These are phyloP conservation scores for Gila robusta DNA, from an alignment of 2,797 vertebrate genomes.

Conservation along the genomic window DNA sequence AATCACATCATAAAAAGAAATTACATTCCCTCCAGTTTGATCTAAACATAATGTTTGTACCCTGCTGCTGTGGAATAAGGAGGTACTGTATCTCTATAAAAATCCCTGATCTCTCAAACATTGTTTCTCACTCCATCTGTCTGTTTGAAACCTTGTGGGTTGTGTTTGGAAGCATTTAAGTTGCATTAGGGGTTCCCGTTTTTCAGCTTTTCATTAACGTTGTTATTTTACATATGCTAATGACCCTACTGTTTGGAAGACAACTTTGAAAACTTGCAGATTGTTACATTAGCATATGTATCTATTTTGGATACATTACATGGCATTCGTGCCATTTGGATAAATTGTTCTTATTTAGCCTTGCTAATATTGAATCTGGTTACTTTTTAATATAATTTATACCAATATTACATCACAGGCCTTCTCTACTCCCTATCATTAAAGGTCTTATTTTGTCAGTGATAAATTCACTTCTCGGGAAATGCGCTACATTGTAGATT, in stretches of 20 bases:
- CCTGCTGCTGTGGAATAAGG: not conserved
- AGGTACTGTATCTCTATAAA: not conserved
- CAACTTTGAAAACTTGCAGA: constrained; percentile 18
- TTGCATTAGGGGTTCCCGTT: not conserved
- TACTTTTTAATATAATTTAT: not conserved
- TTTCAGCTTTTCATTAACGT: constrained; percentile 26
- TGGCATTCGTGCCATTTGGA: not conserved
- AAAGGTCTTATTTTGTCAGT: constrained; percentile 1
- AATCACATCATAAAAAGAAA: constrained; percentile 7
- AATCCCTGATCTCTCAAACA: constrained; percentile 28
- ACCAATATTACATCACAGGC: not conserved
- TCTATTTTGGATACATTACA: not conserved
- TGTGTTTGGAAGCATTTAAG: constrained; percentile 11
- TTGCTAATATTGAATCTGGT: not conserved
- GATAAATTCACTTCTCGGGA: constrained; percentile 6
- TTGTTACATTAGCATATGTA: not conserved
- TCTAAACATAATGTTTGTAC: constrained; percentile 20
- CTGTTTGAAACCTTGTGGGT: constrained; percentile 10
- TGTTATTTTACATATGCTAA: constrained; percentile 12
- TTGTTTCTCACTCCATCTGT: not conserved
- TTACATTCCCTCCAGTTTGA: not conserved
- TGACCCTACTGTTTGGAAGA: not conserved
- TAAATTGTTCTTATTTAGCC: not conserved
- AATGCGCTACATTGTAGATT: not conserved
- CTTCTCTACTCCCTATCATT: constrained; percentile 5